Conservation (phyloP, 2,797 vertebrate genomes). For the Diplodus sargus region DNA sequence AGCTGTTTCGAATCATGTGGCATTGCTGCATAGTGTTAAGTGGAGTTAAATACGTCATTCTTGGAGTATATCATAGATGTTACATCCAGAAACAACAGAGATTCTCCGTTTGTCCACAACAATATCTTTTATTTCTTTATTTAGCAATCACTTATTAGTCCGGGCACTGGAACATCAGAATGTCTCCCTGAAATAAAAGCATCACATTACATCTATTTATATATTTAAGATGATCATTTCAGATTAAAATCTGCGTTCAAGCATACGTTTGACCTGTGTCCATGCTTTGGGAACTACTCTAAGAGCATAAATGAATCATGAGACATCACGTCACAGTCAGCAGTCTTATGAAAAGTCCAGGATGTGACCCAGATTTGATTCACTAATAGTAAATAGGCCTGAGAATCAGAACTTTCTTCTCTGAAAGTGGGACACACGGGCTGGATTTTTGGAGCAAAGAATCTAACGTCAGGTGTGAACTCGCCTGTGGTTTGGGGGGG, state of each 20-base stretch:
- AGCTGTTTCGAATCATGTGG: neutral
- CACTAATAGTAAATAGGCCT: conserved; percentile 47
- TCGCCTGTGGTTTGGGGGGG: conserved; percentile 3
- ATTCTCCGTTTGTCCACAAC: neutral
- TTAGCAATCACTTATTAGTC: neutral
- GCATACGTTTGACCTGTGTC: neutral
- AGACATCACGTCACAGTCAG: conserved; percentile 23
- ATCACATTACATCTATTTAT: neutral
- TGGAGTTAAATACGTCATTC: neutral
- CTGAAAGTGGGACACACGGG: conserved; percentile 35
- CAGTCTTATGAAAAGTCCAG: conserved; percentile 26
- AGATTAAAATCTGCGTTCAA: neutral
- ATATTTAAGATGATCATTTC: neutral
- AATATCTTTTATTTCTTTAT: neutral
- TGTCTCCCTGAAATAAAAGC: neutral
- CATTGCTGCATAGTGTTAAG: neutral
- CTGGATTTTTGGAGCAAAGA: conserved; percentile 11
- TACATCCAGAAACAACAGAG: neutral
- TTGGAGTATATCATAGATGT: neutral
- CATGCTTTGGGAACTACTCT: neutral
- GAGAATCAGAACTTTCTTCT: conserved; percentile 30
- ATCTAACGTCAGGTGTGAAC: conserved; percentile 15
- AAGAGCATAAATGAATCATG: conserved; percentile 43
- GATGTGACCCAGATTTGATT: conserved; percentile 45
- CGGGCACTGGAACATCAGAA: too few species aligned